A percentile compares a stretch with the other conserved stretches of the same genome.
Conservation (phyloP, 2,113 vertebrate genomes). For the Danionella cerebrum region DNA sequence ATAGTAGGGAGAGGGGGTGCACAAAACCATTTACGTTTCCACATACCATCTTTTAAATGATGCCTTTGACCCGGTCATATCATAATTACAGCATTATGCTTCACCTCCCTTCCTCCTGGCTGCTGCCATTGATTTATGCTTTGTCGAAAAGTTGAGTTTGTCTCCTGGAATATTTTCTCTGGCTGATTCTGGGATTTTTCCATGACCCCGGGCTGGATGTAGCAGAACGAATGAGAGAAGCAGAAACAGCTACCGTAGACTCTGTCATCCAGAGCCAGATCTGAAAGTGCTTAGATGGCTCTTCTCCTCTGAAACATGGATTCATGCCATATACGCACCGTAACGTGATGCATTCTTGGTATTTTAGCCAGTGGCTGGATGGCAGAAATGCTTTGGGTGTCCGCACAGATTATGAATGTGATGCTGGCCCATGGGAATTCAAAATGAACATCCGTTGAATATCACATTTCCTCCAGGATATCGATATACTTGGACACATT, state of each 20-base stretch:
- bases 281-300: not conserved
- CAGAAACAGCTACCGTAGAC: slow-evolving; percentile 27
- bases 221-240: slow-evolving; percentile 3
- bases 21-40: not conserved
- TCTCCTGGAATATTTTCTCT: slow-evolving; percentile 35
- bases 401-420: not conserved
- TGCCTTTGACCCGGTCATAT: not conserved
- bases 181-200: slow-evolving; percentile 28
- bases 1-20: not conserved
- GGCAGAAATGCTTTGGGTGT: not conserved
- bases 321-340: not conserved
- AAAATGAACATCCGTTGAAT: no score
- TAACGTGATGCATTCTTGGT: not conserved
- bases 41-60: not conserved
- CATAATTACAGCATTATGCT: slow-evolving; percentile 11
- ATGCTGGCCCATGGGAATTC: no score
- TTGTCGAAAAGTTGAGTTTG: slow-evolving; percentile 8
- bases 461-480: no score
- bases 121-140: slow-evolving; percentile 19
- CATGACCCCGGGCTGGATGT: slow-evolving; percentile 16
- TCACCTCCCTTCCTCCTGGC: slow-evolving; percentile 2
- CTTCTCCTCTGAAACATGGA: not conserved
- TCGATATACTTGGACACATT: no score
- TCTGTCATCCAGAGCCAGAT: not conserved
- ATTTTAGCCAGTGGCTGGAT: not conserved